Conservation (phyloP, 2,113 vertebrate species). For the Brienomyrus brachyistius region DNA sequence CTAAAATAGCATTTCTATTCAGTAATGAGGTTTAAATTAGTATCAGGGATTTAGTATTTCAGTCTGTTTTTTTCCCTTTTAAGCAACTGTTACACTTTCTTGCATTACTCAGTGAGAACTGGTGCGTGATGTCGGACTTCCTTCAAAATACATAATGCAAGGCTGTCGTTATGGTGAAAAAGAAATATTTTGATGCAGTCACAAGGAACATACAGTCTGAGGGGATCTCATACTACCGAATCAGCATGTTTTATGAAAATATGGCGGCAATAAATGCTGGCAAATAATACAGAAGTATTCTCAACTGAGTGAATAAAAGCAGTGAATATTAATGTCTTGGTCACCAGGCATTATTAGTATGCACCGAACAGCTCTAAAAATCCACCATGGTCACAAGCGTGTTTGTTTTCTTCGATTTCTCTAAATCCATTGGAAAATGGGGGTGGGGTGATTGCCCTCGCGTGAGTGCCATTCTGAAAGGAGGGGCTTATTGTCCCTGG, state of each 20-base stretch:
- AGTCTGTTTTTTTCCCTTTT: conserved; percentile 6
- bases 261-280: neutral
- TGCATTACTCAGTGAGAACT: neutral
- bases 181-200: neutral
- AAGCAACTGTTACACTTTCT: neutral
- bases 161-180: neutral
- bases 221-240: neutral
- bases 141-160: neutral
- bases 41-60: neutral
- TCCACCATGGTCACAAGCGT: neutral
- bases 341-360: neutral
- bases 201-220: neutral
- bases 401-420: neutral
- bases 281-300: neutral
- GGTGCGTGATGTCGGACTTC: neutral
- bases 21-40: conserved; percentile 15
- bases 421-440: conserved; percentile 8
- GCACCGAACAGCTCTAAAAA: neutral
- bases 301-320: neutral
- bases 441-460: neutral
- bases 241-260: neutral
- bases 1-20: conserved; percentile 10
- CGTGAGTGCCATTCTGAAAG: neutral
- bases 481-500: neutral
- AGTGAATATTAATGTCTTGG: neutral